These are phyloP conservation scores for Trididemnum nubilum DNA, from an alignment of 23 tunicate genomes.

Conservation along the genomic window DNA sequence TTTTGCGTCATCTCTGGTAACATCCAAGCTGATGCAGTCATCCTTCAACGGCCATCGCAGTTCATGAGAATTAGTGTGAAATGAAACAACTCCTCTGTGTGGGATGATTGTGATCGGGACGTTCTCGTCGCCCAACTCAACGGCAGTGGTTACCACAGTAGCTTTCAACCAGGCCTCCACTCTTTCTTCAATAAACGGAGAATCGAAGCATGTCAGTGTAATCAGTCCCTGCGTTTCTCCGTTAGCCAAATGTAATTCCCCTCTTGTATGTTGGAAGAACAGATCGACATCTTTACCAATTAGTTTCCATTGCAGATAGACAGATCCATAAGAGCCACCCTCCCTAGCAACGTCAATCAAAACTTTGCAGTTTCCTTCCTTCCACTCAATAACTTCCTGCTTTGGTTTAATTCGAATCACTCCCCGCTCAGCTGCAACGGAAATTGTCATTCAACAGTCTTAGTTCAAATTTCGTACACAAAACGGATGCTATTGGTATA, in stretches of 20 bases:
- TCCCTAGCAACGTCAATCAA: conserved; percentile 26
- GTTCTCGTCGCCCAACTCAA: background rate
- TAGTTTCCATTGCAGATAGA: conserved; percentile 52
- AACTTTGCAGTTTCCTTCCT: conserved; percentile 7
- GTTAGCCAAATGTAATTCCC: conserved; percentile 32
- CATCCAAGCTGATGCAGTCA: background rate
- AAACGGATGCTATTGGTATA: too few species aligned
- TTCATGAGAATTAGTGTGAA: background rate
- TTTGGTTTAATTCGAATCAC: conserved; percentile 2
- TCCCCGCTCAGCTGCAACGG: conserved; percentile 64
- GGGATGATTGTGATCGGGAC: conserved; percentile 23
- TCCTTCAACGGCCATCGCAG: conserved; percentile 23
- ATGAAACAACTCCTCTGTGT: conserved; percentile 17
- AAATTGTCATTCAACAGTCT: background rate
- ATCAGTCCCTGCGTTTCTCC: background rate
- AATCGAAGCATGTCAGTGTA: background rate
- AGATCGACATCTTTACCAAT: background rate
- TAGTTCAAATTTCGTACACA: too few species aligned
- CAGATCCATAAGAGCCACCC: conserved; percentile 47
- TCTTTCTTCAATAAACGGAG: background rate
- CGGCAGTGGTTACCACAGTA: conserved; percentile 25
- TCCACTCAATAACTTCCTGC: conserved; percentile 37
- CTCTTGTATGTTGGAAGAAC: conserved; percentile 2
- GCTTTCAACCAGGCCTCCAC: background rate
- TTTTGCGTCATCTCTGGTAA: conserved; percentile 8